Percentiles rank a stretch among this genome's conserved stretches.
Conservation (phyloP, 2,888 invertebrate genomes). For the Eumacrocentrus americanus region DNA sequence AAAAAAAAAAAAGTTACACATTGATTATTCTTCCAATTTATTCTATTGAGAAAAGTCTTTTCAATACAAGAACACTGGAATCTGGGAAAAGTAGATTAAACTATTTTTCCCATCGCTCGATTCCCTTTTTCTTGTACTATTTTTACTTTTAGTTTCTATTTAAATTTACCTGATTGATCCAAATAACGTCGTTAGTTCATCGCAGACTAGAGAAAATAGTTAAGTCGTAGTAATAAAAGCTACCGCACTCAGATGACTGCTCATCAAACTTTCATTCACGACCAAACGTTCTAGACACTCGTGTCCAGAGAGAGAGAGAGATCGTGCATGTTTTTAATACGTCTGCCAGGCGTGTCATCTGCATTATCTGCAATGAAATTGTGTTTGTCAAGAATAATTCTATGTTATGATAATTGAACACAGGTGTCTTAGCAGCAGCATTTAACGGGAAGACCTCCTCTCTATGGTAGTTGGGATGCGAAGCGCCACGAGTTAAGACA, state of each 20-base stretch:
- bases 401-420: slow-evolving; percentile 52
- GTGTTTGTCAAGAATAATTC: slow-evolving; percentile 51
- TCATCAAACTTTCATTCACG: background rate
- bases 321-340: slow-evolving; percentile 8
- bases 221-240: background rate
- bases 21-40: background rate
- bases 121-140: too few species aligned
- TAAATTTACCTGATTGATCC: too few species aligned
- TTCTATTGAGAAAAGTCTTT: background rate
- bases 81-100: too few species aligned
- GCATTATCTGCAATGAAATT: slow-evolving; percentile 45
- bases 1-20: background rate
- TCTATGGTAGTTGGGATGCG: slow-evolving; percentile 26
- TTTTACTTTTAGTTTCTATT: too few species aligned
- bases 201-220: background rate
- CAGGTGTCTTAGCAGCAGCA: slow-evolving; percentile 50
- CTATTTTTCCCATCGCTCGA: too few species aligned
- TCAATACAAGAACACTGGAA: too few species aligned
- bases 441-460: slow-evolving; percentile 40
- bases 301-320: background rate
- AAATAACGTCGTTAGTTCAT: too few species aligned
- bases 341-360: slow-evolving; percentile 36
- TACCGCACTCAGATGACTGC: background rate
- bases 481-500: background rate
- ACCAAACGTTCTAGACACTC: background rate